Base-by-base conservation (phyloP, 2,113 vertebrate species). In the Etia nguti region DNA sequence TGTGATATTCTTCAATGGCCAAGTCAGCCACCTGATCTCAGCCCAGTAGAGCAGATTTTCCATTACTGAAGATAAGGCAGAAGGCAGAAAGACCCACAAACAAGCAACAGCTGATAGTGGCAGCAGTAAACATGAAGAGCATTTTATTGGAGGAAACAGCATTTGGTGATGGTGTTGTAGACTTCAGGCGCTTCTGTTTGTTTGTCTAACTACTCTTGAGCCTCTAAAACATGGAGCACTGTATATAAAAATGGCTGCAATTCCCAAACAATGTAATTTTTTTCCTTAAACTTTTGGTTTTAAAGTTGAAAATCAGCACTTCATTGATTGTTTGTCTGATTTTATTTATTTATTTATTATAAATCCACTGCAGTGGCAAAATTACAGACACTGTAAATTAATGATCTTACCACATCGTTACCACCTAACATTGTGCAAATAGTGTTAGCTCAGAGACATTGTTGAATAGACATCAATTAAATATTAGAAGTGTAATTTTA, bases 401-500 rank as follows among this genome's bases (percentile, higher is more conserved):
- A 0, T 46, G 68, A 73, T 7, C 9, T 48, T 48, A 48, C 38
- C 13, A 4, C 38, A 46, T 77, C 43, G 0, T 10, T 31, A 50
- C 6, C 6, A 31, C 68, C 41, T 18, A 0, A 75, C 15, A 75
- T 48, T 75, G 22, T 75, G 4, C 24, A 29, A 48, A 75, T 75
- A 75, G 15, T 48, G 41, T 29, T 20, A 0, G 26, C 13, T 75
- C 70, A 31, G 16, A 77, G 43, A 77, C 24, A 50, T 8, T 52
- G 26, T 77, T 38, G 34, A 31, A 52, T 29, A 77, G 4, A 52
- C 46, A 77, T n/a, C 26, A 77, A 6, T 34, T 20, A 15, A 31
- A 18, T 6, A 80, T 31, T 12, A 68, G 6, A 18, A 22, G 46
- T 43, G 16, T 79, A 70, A 15, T 26, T 65, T 86, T 80, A 92